These are phyloP conservation scores for Rhynchonycteris naso DNA, from an alignment of 2,797 vertebrate genomes.

Conservation along the genomic window DNA sequence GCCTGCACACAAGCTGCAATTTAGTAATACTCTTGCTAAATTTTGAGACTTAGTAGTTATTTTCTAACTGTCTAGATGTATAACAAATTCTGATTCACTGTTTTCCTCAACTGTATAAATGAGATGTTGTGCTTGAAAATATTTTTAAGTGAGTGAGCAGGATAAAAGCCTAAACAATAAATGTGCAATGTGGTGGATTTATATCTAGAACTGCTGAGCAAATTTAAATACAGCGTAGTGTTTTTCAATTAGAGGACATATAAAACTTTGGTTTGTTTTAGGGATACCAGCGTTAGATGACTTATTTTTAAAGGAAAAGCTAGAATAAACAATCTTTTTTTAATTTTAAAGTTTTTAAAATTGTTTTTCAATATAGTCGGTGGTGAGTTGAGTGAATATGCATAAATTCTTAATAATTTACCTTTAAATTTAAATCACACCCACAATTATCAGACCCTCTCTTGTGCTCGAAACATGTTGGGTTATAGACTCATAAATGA, in stretches of 20 bases:
- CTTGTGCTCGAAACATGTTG: conserved; percentile 13
- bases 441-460: not conserved
- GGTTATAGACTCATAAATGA: conserved; percentile 74
- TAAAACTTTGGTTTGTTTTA: conserved; percentile 1
- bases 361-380: not conserved
- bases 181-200: conserved; percentile 65
- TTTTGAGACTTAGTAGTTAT: conserved; percentile 68
- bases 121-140: conserved; percentile 64
- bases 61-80: conserved; percentile 63
- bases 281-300: not conserved
- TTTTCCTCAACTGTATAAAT: conserved; percentile 48
- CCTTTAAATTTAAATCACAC: conserved; percentile 22
- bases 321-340: not conserved
- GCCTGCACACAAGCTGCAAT: conserved; percentile 69
- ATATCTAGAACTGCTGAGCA: conserved; percentile 47
- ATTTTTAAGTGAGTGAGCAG: conserved; percentile 55
- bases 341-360: not conserved
- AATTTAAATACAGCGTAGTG: conserved; percentile 35
- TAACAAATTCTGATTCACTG: conserved; percentile 78
- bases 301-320: not conserved
- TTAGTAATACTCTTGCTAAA: conserved; percentile 78
- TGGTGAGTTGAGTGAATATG: not conserved
- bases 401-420: not conserved
- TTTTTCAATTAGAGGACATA: not conserved
- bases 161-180: conserved; percentile 59